A percentile compares a stretch with the other conserved stretches of the same genome.
Conservation (phyloP, 2,888 invertebrate species). For the Cephalotes varians region DNA sequence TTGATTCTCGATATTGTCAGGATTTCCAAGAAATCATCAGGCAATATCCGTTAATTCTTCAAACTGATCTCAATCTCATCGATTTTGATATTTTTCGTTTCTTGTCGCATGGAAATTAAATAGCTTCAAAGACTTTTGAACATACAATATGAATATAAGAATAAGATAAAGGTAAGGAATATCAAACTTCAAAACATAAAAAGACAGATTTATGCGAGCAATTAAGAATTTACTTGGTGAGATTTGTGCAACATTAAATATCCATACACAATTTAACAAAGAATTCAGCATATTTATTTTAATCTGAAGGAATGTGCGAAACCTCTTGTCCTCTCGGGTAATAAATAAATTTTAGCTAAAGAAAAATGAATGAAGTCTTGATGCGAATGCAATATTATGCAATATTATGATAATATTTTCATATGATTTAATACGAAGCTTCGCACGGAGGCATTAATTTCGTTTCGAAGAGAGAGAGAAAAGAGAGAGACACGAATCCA, state of each 20-base stretch:
- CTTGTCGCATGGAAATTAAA: not conserved
- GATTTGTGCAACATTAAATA: not conserved
- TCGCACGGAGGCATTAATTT: not conserved
- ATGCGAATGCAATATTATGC: not conserved
- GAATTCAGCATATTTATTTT: not conserved
- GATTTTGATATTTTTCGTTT: not conserved
- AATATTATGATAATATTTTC: conserved; percentile 6
- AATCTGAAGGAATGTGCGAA: not conserved
- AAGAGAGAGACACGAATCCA: conserved; percentile 1
- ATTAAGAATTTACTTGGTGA: not conserved
- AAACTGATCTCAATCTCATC: not conserved
- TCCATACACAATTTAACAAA: not conserved
- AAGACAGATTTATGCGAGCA: not conserved
- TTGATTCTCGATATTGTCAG: not conserved
- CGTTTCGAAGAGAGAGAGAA: not conserved
- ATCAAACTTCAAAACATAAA: not conserved
- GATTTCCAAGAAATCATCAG: not conserved
- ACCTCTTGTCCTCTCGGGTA: not conserved
- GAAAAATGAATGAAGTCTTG: not conserved
- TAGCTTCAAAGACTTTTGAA: not conserved
- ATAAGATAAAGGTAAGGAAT: not conserved
- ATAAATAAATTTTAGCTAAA: conserved; percentile 1
- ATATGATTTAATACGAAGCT: not conserved
- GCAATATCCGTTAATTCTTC: not conserved
- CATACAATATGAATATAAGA: not conserved